These are phyloP conservation scores for Megaceryle torquata DNA, from an alignment of 2,113 vertebrate genomes.

Conservation along the genomic window DNA sequence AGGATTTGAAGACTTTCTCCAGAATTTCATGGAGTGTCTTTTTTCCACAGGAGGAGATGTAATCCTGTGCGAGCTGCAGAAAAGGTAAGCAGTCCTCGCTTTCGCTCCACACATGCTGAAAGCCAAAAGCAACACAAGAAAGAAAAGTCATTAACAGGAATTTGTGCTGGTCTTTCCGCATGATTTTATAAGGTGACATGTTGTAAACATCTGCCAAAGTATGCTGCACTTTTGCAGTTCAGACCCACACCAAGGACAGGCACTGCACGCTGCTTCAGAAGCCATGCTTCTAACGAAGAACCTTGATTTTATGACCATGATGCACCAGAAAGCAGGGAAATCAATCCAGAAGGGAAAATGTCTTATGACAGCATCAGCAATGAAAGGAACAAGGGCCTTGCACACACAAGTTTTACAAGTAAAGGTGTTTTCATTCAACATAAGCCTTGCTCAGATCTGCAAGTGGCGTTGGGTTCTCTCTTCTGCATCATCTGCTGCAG, in stretches of 20 bases:
- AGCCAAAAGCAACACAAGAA: slow-evolving; percentile 30
- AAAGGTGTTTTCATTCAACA: neutral
- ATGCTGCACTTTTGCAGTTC: neutral
- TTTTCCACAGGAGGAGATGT: slow-evolving; percentile 98
- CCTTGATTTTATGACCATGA: neutral
- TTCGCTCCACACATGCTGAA: slow-evolving; percentile 97
- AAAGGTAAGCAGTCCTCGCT: slow-evolving; percentile 98
- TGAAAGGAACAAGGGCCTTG: accelerated
- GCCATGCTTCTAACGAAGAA: neutral
- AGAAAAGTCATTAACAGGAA: slow-evolving; percentile 17
- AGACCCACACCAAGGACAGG: accelerated
- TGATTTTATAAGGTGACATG: neutral
- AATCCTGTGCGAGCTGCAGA: slow-evolving; percentile 95
- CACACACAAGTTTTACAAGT: accelerated
- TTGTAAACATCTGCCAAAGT: neutral
- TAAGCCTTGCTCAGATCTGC: neutral
- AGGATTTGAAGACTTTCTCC: slow-evolving; percentile 98
- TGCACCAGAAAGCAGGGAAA: neutral
- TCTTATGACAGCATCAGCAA: neutral
- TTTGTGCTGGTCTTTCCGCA: neutral
- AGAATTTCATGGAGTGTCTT: slow-evolving; percentile 96
- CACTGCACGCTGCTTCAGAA: neutral
- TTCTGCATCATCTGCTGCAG: neutral
- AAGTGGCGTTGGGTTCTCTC: neutral
- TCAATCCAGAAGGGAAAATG: neutral